Evolutionary conservation across 2,797 vertebrate species (phyloP), one percentile per base, ranked within the genome.

Genomic region (Schizothorax lantsangensis): DNA sequence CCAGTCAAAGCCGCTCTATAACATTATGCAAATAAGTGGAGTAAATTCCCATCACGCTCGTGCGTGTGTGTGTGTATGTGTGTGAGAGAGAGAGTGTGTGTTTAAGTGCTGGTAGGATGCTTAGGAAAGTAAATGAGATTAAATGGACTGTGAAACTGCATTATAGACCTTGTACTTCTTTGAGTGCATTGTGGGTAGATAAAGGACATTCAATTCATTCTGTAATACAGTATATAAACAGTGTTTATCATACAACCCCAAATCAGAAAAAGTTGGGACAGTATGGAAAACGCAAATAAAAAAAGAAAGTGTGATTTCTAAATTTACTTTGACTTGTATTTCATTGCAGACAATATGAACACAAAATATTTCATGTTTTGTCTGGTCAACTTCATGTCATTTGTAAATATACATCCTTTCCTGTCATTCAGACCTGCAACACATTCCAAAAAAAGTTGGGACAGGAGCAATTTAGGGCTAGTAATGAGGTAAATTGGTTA

Each of bases 71-170:
- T 71, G 81, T 54, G 81, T 30, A 66, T 19, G 43, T 23, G 62
- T 23, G 62, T 8, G 40, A 30, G 59, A 30, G 5, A 64, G 15
- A 59, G 17, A 30, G 74, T 11, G 26, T 43, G 57, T 81, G 79
- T 47, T 66, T 66, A 84, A 78, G 59, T 68, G 83, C 73, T 78
- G 73, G 21, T 78, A n/a, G 83, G 83, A 69, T 33, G 73, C 83
- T 78, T 78, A 69, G 83, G 59, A 43, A 84, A 33, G 83, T 84
- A 69, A 84, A 84, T 84, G 73, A 78, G 83, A 75, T 84, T 69
- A 84, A 84, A 84, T 84, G 83, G 74, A 84, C 23, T 78, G 83
- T 84, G 74, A 84, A 84, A 84, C 83, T 15, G 45, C 83, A 84
- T 66, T 78, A 54, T 30, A 78, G 45, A 43, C 49, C 45, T 52